Percentiles rank a stretch among this genome's conserved stretches.
phyloP scores from a whole-genome alignment of 2,113 vertebrate species.

The Stomatorhinus ivindoensis region DNA sequence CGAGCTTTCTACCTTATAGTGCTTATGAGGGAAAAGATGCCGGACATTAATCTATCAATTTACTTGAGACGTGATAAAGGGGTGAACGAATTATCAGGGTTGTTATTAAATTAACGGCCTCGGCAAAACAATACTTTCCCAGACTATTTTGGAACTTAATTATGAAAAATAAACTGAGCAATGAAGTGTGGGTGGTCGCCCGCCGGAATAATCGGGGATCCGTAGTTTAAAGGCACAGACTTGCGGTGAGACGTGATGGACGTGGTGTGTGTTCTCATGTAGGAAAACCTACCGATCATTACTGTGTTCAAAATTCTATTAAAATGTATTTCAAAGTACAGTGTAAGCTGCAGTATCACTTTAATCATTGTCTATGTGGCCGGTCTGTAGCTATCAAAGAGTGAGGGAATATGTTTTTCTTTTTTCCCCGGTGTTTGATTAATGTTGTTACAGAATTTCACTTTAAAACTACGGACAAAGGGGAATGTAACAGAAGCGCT shows the following conservation, averaged over 20 bases:
- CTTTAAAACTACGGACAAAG: neutral
- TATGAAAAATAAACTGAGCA: neutral
- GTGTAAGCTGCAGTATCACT: neutral
- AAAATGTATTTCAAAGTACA: neutral
- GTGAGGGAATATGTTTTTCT: neutral
- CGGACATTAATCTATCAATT: neutral
- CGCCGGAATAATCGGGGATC: neutral
- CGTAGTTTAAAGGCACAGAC: neutral
- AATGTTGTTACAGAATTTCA: neutral
- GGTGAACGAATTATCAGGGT: too few relatives aligned
- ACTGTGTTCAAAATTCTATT: constrained; percentile 5
- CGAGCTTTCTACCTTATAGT: neutral
- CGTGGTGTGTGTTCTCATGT: neutral
- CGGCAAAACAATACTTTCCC: neutral
- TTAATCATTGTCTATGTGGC: neutral
- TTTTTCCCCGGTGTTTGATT: neutral
- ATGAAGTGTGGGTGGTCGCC: neutral
- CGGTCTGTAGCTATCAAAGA: neutral
- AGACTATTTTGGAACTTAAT: neutral
- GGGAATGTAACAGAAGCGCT: constrained; percentile 10
- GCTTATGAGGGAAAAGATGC: neutral
- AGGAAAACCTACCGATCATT: neutral
- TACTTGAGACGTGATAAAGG: neutral
- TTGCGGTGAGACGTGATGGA: neutral
- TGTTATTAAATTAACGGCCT: neutral